Evolutionary conservation across 1,140 invertebrate genomes (phyloP), one percentile per base, ranked within the genome.

Genomic region (Heliconius eleuchia): DNA sequence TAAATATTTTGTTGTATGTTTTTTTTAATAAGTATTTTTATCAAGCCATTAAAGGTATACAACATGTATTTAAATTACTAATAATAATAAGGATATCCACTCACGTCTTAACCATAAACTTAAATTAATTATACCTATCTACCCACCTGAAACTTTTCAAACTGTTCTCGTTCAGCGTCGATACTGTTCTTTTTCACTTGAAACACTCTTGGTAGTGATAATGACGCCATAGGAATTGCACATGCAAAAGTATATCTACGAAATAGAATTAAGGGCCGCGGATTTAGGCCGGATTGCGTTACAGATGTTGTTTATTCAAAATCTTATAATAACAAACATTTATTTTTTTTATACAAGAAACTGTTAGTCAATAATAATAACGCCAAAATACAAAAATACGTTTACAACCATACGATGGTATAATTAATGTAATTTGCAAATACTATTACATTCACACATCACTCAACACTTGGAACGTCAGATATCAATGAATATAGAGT

Each of bases 101-200:
- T 23, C 13, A 23, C 23, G 5, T n/a, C 11, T 30, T 66, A n/a
- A 66, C 23, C 23, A 13, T 66, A 1, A 66, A 27, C 11, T 5
- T 66, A 11, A 30, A 66, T 66, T 11, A 30, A 66, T 13, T n/a
- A 60, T 60, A 46, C 13, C 16, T 46, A 66, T 66, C 60, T 73
- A 50, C 60, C 18, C 60, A 97, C 97, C 96, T 97, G 97, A 85
- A 96, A 96, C 91, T 97, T 97, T 91, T 97, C 96, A 86, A 97
- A 97, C 82, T 96, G 96, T 89, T 97, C 96, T 55, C 96, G 95
- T 90, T 97, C 96, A 80, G 96, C 95, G 89, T 97, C 96, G 82
- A 97, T 88, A 87, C 96, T 97, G 57, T 96, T 97, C 91, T 97
- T 97, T 83, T 96, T 95, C 80, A 96, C 96, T 87, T 97, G 96